Percentiles rank a stretch among this genome's conserved stretches.
Conservation (phyloP, 2,113 vertebrate genomes). For the Rhineura floridana region DNA sequence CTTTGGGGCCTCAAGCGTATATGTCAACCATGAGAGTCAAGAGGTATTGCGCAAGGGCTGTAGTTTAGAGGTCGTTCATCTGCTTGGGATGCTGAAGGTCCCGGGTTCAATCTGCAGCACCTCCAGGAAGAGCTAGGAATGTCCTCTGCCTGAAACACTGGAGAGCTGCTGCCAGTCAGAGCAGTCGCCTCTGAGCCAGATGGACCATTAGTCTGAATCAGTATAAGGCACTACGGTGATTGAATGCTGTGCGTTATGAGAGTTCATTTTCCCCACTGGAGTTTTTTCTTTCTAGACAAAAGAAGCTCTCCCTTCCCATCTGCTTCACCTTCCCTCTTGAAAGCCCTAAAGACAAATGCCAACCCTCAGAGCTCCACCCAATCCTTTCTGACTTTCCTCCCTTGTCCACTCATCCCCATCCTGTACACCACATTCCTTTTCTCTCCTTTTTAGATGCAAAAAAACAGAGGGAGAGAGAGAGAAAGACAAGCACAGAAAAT, state of each 20-base stretch:
- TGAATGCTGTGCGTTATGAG: not conserved
- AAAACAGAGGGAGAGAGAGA: not conserved
- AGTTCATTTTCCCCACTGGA: not conserved
- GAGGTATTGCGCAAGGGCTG: not conserved
- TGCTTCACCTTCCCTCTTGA: not conserved
- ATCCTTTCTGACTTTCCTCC: not conserved
- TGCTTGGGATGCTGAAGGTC: too few species aligned
- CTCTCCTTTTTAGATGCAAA: not conserved
- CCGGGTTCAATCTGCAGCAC: too few species aligned
- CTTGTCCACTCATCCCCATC: not conserved
- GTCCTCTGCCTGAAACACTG: too few species aligned
- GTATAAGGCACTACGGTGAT: not conserved
- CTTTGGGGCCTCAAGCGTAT: not conserved
- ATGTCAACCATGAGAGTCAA: not conserved
- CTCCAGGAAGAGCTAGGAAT: too few species aligned
- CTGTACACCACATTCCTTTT: not conserved
- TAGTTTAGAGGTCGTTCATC: too few species aligned
- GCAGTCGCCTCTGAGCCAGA: too few species aligned
- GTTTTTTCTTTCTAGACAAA: not conserved
- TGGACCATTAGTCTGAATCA: too few species aligned
- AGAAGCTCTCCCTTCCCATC: too few species aligned
- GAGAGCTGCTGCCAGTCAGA: too few species aligned
- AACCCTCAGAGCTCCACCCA: not conserved
- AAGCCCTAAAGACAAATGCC: not conserved
- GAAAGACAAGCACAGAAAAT: not conserved